Evolutionary conservation across 2,113 vertebrate species (phyloP).

Genomic region (Tragelaphus buxtoni): DNA sequence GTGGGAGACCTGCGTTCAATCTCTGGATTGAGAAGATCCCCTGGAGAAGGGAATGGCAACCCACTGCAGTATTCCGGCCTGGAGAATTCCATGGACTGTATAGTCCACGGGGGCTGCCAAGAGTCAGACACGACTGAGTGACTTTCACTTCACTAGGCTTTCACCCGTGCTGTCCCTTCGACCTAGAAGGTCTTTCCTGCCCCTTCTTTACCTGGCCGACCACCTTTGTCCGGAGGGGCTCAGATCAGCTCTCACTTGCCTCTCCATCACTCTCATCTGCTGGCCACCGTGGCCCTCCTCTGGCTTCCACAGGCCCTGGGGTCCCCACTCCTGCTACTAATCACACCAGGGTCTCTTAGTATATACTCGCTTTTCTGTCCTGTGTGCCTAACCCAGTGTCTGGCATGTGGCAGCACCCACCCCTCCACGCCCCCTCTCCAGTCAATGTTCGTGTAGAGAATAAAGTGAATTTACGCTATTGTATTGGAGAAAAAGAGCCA

Average conservation of each 20-base stretch:
- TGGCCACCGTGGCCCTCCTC: background rate
- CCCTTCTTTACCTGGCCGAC: background rate
- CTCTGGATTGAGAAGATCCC: background rate
- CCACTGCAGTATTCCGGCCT: background rate
- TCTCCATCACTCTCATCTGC: background rate
- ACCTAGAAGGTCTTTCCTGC: background rate
- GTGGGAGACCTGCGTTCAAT: background rate
- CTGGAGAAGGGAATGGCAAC: background rate
- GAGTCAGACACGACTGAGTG: background rate
- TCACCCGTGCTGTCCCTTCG: background rate
- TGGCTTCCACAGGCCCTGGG: background rate
- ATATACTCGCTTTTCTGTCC: background rate
- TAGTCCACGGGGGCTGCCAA: fast-evolving
- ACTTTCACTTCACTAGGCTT: background rate
- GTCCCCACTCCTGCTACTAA: background rate
- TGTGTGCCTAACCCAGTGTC: background rate
- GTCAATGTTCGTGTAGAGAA: background rate
- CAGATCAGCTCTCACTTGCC: background rate
- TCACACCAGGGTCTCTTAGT: background rate
- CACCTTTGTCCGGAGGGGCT: background rate
- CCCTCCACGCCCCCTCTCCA: background rate
- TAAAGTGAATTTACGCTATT: background rate
- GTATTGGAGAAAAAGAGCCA: background rate
- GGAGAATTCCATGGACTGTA: background rate
- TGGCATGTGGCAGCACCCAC: background rate